These are phyloP conservation scores for Talpa occidentalis DNA, from an alignment of 2,113 vertebrate species.

Conservation along the genomic window DNA sequence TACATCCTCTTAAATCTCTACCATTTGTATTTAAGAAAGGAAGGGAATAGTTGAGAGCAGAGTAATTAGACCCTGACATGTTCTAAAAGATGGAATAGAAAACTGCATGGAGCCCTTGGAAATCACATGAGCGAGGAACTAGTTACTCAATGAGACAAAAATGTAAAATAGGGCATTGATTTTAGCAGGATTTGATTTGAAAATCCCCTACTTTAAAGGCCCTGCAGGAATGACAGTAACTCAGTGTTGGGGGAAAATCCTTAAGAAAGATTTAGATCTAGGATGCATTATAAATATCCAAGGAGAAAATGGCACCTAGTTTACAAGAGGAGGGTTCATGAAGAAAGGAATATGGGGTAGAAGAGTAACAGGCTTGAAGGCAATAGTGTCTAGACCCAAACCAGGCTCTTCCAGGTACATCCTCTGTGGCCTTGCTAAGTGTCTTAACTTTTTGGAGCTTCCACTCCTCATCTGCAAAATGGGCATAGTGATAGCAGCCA, in stretches of 20 bases:
- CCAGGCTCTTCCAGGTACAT: not conserved
- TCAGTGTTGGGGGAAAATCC: not conserved
- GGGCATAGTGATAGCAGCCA: not conserved
- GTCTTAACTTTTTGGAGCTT: not conserved
- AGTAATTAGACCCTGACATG: not conserved
- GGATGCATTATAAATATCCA: too few species aligned
- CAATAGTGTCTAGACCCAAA: not conserved
- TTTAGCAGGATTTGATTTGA: not conserved
- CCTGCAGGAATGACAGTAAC: not conserved
- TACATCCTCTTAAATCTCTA: not conserved
- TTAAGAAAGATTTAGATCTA: not conserved
- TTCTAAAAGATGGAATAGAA: not conserved
- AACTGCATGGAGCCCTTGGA: not conserved
- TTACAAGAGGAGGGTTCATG: not conserved
- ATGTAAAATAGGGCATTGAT: not conserved
- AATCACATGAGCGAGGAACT: not conserved
- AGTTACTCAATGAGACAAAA: not conserved
- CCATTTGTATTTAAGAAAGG: constrained; percentile 33
- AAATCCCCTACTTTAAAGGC: not conserved
- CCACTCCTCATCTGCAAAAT: not conserved
- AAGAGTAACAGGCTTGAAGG: not conserved
- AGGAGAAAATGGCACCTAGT: not conserved
- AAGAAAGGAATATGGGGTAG: not conserved
- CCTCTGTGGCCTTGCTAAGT: not conserved
- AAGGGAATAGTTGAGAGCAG: not conserved